phyloP scores from a whole-genome alignment of 2,797 vertebrate genomes.

The Pangasius djambal region DNA sequence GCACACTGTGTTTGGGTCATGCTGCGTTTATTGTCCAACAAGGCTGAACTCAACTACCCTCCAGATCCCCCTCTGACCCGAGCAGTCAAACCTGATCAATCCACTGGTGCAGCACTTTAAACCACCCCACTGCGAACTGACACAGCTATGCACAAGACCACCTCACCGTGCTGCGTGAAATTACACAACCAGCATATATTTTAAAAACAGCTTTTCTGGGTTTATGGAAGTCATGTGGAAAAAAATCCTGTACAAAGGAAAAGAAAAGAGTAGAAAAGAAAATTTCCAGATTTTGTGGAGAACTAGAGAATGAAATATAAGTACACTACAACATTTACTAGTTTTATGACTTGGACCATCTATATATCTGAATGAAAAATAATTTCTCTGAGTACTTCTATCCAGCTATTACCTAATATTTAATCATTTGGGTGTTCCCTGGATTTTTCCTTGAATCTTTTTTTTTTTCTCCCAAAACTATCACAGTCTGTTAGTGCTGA shows the following conservation, averaged over 20 bases:
- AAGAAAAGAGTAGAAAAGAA: background rate
- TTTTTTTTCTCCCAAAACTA: slow-evolving; percentile 38
- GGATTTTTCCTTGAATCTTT: background rate
- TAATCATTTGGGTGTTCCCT: background rate
- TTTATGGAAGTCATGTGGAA: background rate
- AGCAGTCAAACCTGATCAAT: slow-evolving; percentile 79
- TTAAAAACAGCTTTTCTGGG: background rate
- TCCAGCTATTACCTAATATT: background rate
- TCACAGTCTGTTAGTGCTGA: slow-evolving; percentile 58
- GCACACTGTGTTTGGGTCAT: slow-evolving; percentile 61
- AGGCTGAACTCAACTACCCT: slow-evolving; percentile 72
- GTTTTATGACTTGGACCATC: background rate
- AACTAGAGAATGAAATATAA: background rate
- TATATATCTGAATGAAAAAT: background rate
- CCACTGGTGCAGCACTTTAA: slow-evolving; percentile 67
- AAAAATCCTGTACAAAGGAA: background rate
- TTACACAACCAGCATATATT: background rate
- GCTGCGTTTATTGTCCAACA: slow-evolving; percentile 83
- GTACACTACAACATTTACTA: background rate
- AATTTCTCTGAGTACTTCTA: background rate
- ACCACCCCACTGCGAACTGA: slow-evolving; percentile 12
- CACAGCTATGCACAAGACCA: background rate
- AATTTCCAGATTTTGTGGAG: background rate
- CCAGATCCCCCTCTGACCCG: slow-evolving; percentile 74
- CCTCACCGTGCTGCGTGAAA: background rate